These are phyloP conservation scores for Lomographa bimaculata DNA, from an alignment of 2,888 invertebrate genomes.

Conservation along the genomic window DNA sequence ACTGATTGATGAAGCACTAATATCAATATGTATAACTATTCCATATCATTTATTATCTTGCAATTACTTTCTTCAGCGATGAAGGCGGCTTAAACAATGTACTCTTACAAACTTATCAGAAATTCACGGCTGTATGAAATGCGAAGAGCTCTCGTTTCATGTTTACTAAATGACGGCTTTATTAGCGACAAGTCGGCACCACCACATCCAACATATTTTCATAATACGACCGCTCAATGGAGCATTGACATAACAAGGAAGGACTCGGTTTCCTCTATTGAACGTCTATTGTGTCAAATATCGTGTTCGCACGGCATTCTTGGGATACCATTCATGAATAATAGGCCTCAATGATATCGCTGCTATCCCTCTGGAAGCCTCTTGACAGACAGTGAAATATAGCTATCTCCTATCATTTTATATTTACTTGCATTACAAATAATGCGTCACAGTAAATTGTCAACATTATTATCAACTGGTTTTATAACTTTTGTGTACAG, in stretches of 20 bases:
- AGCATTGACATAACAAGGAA: constrained; percentile 57
- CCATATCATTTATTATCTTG: too few relatives aligned
- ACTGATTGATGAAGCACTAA: too few relatives aligned
- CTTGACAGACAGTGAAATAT: background rate
- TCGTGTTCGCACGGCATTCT: constrained; percentile 35
- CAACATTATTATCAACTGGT: constrained; percentile 16
- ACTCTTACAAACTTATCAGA: too few relatives aligned
- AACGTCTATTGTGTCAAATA: constrained; percentile 37
- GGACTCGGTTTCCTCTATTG: constrained; percentile 42
- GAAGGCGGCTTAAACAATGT: constrained; percentile 1
- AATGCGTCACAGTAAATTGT: constrained; percentile 5
- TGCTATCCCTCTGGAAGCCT: background rate
- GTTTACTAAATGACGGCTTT: constrained; percentile 56
- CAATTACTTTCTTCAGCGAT: too few relatives aligned
- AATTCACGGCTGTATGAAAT: constrained; percentile 43
- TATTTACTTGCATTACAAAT: background rate
- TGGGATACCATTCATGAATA: constrained; percentile 20
- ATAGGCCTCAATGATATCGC: constrained; percentile 16
- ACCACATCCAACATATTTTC: constrained; percentile 63
- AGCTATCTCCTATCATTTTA: background rate
- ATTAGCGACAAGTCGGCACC: constrained; percentile 34
- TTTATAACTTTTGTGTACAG: constrained; percentile 19
- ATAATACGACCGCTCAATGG: constrained; percentile 62
- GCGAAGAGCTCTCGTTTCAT: constrained; percentile 50
- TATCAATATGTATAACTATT: too few relatives aligned